Evolutionary conservation across 2,888 invertebrate species (phyloP).

Genomic region (Dynastes grantii): DNA sequence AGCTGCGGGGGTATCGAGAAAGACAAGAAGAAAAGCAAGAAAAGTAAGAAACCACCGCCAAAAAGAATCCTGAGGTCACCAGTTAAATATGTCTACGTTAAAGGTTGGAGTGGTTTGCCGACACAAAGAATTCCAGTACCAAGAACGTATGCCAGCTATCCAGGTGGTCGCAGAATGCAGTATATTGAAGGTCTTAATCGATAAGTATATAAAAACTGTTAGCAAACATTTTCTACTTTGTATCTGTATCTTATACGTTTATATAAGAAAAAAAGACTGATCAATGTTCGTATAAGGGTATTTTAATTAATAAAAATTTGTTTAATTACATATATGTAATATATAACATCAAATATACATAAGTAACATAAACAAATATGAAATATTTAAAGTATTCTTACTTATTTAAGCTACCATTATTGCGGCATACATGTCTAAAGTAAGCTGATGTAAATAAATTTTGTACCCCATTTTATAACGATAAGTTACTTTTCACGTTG

Average conservation of each 20-base stretch:
- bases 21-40: conserved; percentile 53
- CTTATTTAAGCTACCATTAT: too few species aligned
- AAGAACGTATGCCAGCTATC: conserved; percentile 60
- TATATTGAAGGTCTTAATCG: conserved; percentile 65
- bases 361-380: too few species aligned
- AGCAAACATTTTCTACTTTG: background rate
- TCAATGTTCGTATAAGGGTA: background rate
- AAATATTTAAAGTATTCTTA: too few species aligned
- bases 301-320: too few species aligned
- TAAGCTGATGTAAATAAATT: too few species aligned
- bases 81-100: conserved; percentile 85
- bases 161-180: conserved; percentile 66
- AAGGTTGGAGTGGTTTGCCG: conserved; percentile 86
- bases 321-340: too few species aligned
- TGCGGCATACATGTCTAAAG: too few species aligned
- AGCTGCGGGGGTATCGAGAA: conserved; percentile 70
- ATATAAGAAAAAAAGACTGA: background rate
- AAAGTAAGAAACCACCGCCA: conserved; percentile 76
- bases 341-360: too few species aligned
- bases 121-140: conserved; percentile 83
- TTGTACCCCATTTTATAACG: too few species aligned
- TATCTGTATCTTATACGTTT: background rate
- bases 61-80: conserved; percentile 86
- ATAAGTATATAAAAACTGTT: conserved; percentile 55
- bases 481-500: too few species aligned